Conservation (phyloP, 1,140 invertebrate species). For the Archegozetes longisetosus region DNA sequence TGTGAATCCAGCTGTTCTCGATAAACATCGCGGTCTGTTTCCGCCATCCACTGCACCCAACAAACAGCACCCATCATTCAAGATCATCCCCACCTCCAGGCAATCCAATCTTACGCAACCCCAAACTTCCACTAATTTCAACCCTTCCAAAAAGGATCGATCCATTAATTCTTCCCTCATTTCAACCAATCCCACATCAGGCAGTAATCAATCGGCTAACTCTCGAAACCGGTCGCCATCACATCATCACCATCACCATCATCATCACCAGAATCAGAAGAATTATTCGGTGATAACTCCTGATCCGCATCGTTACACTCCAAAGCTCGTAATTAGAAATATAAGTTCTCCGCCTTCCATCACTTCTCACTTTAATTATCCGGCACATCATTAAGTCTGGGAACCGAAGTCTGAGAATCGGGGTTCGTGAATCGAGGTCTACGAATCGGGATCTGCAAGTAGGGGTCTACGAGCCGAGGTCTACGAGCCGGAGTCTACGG, state of each 20-base stretch:
- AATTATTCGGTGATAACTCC: conserved; percentile 16
- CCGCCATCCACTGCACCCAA: background rate
- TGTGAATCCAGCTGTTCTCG: conserved; percentile 17
- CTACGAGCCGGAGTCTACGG: too few relatives aligned
- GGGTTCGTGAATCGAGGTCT: too few relatives aligned
- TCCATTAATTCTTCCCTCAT: background rate
- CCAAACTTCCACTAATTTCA: background rate
- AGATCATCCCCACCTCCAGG: background rate
- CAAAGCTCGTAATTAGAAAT: conserved; percentile 18
- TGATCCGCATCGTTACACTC: conserved; percentile 14
- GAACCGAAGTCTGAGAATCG: too few relatives aligned
- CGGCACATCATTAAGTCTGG: background rate
- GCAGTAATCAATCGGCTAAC: background rate
- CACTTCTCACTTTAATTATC: background rate
- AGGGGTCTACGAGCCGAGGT: too few relatives aligned
- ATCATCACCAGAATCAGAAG: conserved; percentile 6
- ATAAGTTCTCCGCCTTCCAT: conserved; percentile 12
- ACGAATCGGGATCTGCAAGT: too few relatives aligned
- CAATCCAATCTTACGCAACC: background rate
- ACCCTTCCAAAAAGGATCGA: background rate
- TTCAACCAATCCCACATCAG: background rate
- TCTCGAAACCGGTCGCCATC: conserved; percentile 1
- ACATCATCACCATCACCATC: conserved; percentile 7
- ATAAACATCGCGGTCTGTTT: conserved; percentile 12
- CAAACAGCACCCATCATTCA: background rate